Base-by-base conservation (phyloP, 1,140 invertebrate genomes). In the Campoletis sonorensis region DNA sequence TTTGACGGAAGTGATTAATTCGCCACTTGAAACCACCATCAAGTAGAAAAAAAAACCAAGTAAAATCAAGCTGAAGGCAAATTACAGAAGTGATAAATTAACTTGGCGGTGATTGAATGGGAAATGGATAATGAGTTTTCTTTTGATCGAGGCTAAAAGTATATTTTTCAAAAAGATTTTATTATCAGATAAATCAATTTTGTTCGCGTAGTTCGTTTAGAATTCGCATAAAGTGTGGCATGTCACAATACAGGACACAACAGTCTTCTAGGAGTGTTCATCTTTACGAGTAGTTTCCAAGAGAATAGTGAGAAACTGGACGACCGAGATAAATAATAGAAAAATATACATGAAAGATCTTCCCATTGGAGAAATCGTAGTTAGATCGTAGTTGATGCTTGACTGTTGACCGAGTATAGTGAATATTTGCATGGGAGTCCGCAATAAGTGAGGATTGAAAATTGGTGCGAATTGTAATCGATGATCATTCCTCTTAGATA, bases 401-500 rank as follows among this genome's bases (percentile, higher is more conserved):
- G 67, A 33, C 40, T 67, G 51, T 68, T 54, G 18, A 51, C 76
- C 16, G 30, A 70, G 27, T 61, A 68, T 27, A 30, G 13, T 79
- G 40, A 33, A n/a, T 18, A 64, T 75, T 51, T 26, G 72, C 72
- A 75, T 75, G 72, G 51, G 26, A 58, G 37, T 33, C 27, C 26
- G 67, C 26, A 70, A 67, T 4, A 11, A 67, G 3, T 54, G 3
- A 58, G 5, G 54, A 58, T 54, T 11, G 0, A 7, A 64, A 26
- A 15, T 18, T 8, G 7, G 18, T 21, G 4, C 51, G 16, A 64
- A 0, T 75, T 76, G 71, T 86, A n/a, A 86, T 33, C 27, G 64
- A 79, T 54, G 18, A 40, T 21, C 18, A 30, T 37, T n/a, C 5
- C 37, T 82, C 68, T 83, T 79, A 92, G 91, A 83, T 92, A 91